Conservation (phyloP, 2,113 vertebrate genomes). For the Oncorhynchus gorbuscha region DNA sequence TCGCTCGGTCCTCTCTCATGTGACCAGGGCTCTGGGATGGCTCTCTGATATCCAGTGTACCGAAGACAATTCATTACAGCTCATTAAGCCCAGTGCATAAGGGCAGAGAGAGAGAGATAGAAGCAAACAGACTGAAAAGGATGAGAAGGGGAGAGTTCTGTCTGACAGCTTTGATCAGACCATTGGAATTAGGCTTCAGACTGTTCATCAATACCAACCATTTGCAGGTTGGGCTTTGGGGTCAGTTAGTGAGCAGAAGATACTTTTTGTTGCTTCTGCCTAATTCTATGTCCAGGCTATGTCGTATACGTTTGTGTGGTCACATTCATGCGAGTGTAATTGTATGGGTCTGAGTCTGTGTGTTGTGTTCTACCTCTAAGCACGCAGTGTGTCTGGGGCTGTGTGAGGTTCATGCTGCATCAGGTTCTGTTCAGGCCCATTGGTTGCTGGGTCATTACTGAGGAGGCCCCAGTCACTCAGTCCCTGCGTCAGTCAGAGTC, state of each 20-base stretch:
- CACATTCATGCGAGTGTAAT: background rate
- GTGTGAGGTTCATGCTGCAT: constrained; percentile 10
- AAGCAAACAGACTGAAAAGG: background rate
- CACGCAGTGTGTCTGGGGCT: background rate
- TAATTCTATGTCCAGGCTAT: background rate
- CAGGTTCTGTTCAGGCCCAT: constrained; percentile 18
- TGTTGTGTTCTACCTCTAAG: background rate
- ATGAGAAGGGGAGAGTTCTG: background rate
- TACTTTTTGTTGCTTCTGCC: background rate
- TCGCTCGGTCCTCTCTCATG: background rate
- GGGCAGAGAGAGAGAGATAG: background rate
- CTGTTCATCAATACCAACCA: background rate
- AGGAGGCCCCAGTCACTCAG: background rate
- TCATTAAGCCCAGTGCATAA: background rate
- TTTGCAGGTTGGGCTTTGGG: background rate
- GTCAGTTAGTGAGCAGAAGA: background rate
- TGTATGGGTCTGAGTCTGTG: background rate
- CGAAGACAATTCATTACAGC: background rate
- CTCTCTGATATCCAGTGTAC: background rate
- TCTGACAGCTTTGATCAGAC: background rate
- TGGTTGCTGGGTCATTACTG: constrained; percentile 10
- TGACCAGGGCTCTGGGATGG: background rate
- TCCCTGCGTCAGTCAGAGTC: background rate
- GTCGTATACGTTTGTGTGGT: background rate
- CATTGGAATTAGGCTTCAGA: background rate